These are phyloP conservation scores for Tadarida brasiliensis DNA, from an alignment of 2,797 vertebrate species.

Conservation along the genomic window DNA sequence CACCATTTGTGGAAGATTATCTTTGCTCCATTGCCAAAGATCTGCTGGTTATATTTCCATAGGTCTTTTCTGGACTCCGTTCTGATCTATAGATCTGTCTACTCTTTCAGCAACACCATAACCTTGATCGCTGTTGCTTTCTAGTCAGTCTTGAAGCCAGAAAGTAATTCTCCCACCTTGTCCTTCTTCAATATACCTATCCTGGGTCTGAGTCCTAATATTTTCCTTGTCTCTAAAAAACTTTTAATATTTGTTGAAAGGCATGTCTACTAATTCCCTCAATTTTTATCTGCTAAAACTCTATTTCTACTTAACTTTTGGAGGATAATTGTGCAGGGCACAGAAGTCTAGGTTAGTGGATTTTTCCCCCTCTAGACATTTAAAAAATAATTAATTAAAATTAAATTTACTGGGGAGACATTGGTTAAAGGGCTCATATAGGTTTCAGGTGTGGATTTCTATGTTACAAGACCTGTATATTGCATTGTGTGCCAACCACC, in stretches of 20 bases:
- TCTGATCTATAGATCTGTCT: neutral
- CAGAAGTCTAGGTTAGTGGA: neutral
- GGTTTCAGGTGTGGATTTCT: no score
- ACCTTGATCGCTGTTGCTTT: neutral
- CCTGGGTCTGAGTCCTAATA: neutral
- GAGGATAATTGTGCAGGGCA: neutral
- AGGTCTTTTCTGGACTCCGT: neutral
- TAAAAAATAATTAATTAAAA: no score
- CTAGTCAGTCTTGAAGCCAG: neutral
- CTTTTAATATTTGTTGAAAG: neutral
- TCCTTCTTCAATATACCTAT: neutral
- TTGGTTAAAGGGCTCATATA: no score
- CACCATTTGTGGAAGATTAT: neutral
- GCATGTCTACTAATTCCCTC: neutral
- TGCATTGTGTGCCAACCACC: no score
- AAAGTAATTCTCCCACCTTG: neutral
- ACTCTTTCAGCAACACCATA: neutral
- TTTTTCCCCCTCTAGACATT: no score
- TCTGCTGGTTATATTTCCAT: neutral
- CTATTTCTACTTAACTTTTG: neutral
- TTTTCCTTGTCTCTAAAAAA: conserved; percentile 24
- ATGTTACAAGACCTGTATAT: no score
- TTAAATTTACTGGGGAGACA: no score
- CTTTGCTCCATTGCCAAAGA: neutral
- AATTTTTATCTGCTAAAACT: neutral